Evolutionary conservation across 2,888 invertebrate species (phyloP), one percentile per base, ranked within the genome.

Genomic region (Baccha elongata): DNA sequence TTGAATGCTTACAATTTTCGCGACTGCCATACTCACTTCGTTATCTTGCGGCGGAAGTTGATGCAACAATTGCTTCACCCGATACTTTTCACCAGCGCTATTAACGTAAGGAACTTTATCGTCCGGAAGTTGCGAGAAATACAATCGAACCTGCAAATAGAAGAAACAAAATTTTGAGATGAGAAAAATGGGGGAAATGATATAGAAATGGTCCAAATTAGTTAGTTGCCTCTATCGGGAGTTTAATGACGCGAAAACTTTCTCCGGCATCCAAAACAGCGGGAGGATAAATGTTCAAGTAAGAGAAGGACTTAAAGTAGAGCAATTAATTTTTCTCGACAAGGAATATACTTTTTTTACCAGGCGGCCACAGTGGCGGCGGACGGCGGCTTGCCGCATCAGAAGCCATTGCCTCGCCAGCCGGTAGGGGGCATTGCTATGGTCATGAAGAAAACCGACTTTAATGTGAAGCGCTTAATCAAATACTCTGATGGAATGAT

Each of bases 1-100:
- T 84, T 79, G 72, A 85, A 76, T 75, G 58, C 71, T 40, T 23
- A 58, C 53, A 55, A 48, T 72, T 64, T 80, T 72, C 35, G n/a
- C 53, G 37, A 73, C 58, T 55, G 64, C 53, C 52, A 85, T 87
- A 88, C 89, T 89, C 88, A 93, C 93, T 92, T 96, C 96, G 92
- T 98, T 98, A 92, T 99, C 99, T 92, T 99, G 99, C 3, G 98
- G 98, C 40, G 99, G 99, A 86, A 99, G 93, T 91, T 99, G 99
- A 88, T 97, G 97, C 86, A 98, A 93, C 86, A 99, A 93, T 91
- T 99, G 99, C 87, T 96, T 95, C 62, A 98, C 96, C 71, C 99
- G 93, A 92, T 98, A 97, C 88, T 98, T 93, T 91, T 98, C 98
- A 3, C 98, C 98, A 15, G 96, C 95, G 88, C 97, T 97, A 92